phyloP scores from a whole-genome alignment of 92 coral and sea anemone species.

The Chrysogorgia sp. region DNA sequence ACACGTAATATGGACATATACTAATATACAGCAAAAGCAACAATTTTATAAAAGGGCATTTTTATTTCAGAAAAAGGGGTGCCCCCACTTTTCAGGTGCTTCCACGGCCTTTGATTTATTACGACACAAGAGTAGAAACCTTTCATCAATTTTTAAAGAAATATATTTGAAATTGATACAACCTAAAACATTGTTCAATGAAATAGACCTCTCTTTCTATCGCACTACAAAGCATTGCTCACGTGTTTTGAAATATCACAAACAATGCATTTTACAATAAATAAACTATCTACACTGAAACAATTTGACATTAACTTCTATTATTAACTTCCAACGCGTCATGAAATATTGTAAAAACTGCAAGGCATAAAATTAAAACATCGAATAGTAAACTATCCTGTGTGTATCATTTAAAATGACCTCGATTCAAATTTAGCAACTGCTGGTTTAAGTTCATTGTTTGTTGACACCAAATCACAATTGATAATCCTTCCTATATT shows the following conservation, averaged over 20 bases:
- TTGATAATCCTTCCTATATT: too few relatives aligned
- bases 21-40: too few relatives aligned
- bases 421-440: background rate
- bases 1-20: too few relatives aligned
- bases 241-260: conserved; percentile 6
- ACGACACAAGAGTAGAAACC: too few relatives aligned
- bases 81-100: too few relatives aligned
- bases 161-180: conserved; percentile 45
- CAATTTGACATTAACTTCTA: conserved; percentile 22
- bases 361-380: background rate
- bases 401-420: background rate
- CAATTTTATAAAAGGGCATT: too few relatives aligned
- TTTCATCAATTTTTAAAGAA: conserved; percentile 21
- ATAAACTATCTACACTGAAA: conserved; percentile 41
- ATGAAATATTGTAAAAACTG: background rate
- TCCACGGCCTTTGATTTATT: too few relatives aligned
- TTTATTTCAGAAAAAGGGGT: too few relatives aligned
- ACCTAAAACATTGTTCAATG: conserved; percentile 45
- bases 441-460: background rate
- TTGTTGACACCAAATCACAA: too few relatives aligned
- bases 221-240: conserved; percentile 36
- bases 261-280: conserved; percentile 46
- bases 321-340: background rate
- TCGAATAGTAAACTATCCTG: background rate
- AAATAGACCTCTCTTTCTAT: conserved; percentile 32